Percentiles rank a stretch among this genome's conserved stretches.
These are phyloP conservation scores for Argyresthia goedartella DNA, from an alignment of 2,888 invertebrate genomes.

Conservation along the genomic window DNA sequence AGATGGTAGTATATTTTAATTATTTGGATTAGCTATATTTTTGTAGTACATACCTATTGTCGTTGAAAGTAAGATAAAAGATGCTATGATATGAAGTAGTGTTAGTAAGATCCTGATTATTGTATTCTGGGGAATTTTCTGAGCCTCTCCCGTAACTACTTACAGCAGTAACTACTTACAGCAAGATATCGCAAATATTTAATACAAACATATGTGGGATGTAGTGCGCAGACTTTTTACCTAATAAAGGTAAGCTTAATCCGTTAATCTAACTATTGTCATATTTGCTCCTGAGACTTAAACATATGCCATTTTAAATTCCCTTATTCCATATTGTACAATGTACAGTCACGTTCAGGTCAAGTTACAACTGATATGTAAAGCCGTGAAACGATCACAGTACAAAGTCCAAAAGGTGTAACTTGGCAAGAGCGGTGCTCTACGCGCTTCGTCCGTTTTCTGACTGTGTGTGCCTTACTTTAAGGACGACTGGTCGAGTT, in stretches of 20 bases:
- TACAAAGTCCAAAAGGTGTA: too few relatives aligned
- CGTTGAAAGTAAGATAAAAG: slow-evolving; percentile 10
- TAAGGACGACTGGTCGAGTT: slow-evolving; percentile 51
- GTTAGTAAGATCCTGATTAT: not conserved
- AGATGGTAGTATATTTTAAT: not conserved
- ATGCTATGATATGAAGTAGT: not conserved
- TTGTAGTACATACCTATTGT: slow-evolving; percentile 38
- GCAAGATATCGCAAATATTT: too few relatives aligned
- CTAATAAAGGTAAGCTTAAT: not conserved
- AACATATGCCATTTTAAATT: too few relatives aligned
- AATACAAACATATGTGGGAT: too few relatives aligned
- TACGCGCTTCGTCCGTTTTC: slow-evolving; percentile 47
- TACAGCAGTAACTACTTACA: too few relatives aligned
- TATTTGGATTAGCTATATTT: slow-evolving; percentile 30
- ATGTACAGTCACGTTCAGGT: too few relatives aligned
- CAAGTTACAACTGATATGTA: too few relatives aligned
- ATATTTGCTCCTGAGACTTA: not conserved
- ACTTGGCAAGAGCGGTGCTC: slow-evolving; percentile 5
- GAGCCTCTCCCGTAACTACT: not conserved
- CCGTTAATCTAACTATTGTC: not conserved
- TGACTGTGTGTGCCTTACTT: slow-evolving; percentile 61
- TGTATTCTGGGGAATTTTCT: not conserved
- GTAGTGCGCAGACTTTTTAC: too few relatives aligned
- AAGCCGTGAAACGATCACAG: too few relatives aligned
- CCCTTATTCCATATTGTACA: too few relatives aligned